Evolutionary conservation across 2,797 vertebrate species (phyloP), one percentile per base, ranked within the genome.

Genomic region (Cyclura pinguis): DNA sequence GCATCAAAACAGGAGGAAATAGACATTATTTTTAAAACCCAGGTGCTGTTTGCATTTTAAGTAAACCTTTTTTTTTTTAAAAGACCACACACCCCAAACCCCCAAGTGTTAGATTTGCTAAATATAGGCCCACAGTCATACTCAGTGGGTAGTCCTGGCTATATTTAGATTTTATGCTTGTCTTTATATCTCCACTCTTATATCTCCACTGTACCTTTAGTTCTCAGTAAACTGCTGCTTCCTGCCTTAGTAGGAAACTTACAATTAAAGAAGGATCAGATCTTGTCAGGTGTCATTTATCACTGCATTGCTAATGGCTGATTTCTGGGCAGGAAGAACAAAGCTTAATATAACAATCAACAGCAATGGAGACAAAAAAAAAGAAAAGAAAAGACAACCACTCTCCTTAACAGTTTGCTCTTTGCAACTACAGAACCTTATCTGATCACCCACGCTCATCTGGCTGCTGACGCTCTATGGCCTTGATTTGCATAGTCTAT

Each of bases 391-490:
- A 96, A 95, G 96, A 93, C 94, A 95, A 96, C 67, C 93, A 89
- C 96, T 97, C 96, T 95, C 96, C 80, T 97, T 98, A 97, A 97
- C 97, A 96, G 97, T 97, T 97, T 97, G 97, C 97, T 98, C 97
- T 98, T 98, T 97, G 95, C 95, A 96, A 91, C 93, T 95, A 57
- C 91, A 96, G 96, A 97, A 94, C 95, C 96, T 97, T 97, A 97
- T 97, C 96, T 97, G 96, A 96, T 97, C 98, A 97, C 98, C 98
- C 97, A 98, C 98, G 95, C 97, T 98, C 98, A 98, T 98, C 98
- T 98, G 98, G 97, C 97, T 97, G 97, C 97, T 97, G 96, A 98
- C 97, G 98, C 98, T 97, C 97, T 95, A 92, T 97, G 98, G 98
- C 97, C 97, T 97, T 97, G 96, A 97, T 97, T 97, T 96, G 82